Evolutionary conservation across 2,888 invertebrate genomes (phyloP).

Genomic region (Automeris io): DNA sequence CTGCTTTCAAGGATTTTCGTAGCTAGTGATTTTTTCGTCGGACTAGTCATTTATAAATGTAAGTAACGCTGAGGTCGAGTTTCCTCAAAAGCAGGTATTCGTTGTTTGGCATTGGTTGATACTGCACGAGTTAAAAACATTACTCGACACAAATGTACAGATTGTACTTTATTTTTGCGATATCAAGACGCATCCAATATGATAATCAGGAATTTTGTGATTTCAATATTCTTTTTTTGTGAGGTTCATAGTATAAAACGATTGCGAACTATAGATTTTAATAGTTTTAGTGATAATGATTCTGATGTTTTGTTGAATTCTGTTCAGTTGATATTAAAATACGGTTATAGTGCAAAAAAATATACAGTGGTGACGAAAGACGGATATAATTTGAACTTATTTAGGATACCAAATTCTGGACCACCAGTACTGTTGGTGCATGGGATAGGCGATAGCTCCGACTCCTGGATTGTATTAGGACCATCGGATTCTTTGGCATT

Average conservation of each 20-base stretch:
- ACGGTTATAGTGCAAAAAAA: conserved; percentile 38
- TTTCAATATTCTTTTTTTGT: conserved; percentile 29
- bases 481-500: conserved; percentile 48
- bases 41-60: neutral
- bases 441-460: conserved; percentile 61
- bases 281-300: conserved; percentile 24
- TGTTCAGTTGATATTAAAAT: conserved; percentile 45
- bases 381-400: conserved; percentile 46
- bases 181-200: conserved; percentile 33
- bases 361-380: conserved; percentile 50
- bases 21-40: neutral
- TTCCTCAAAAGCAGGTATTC: conserved; percentile 16
- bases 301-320: conserved; percentile 49
- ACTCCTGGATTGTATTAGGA: conserved; percentile 58
- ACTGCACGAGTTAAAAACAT: conserved; percentile 24
- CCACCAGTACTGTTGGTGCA: conserved; percentile 55
- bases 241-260: conserved; percentile 17
- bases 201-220: conserved; percentile 25
- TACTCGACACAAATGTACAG: conserved; percentile 18
- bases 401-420: conserved; percentile 48
- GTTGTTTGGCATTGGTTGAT: conserved; percentile 34
- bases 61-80: conserved; percentile 23
- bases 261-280: conserved; percentile 18
- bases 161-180: conserved; percentile 26
- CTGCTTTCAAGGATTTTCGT: neutral